A percentile compares a stretch with the other conserved stretches of the same genome.
phyloP scores from a whole-genome alignment of 1,140 invertebrate genomes.

The Paralvinella palmiformis region DNA sequence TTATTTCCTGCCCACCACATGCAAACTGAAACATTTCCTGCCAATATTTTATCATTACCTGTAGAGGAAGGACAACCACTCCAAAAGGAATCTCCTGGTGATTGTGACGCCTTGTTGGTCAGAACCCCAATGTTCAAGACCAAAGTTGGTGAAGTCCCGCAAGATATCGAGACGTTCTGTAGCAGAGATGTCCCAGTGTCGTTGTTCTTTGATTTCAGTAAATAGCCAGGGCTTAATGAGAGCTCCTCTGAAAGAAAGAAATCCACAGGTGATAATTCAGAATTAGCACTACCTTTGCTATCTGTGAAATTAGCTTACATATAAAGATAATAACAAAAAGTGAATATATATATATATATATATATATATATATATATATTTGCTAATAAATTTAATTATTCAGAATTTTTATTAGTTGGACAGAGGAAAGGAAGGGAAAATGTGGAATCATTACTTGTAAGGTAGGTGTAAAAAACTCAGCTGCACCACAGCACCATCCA shows the following conservation, averaged over 20 bases:
- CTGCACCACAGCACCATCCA: too few relatives aligned
- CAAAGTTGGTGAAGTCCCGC: conserved; percentile 84
- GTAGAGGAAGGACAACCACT: conserved; percentile 86
- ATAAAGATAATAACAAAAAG: background rate
- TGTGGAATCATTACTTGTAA: too few relatives aligned
- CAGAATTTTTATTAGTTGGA: background rate
- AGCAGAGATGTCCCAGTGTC: conserved; percentile 86
- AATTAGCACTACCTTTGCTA: background rate
- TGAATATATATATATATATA: too few relatives aligned
- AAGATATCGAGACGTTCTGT: conserved; percentile 86
- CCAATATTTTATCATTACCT: too few relatives aligned
- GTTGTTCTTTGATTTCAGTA: conserved; percentile 92
- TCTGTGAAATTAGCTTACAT: conserved; percentile 19
- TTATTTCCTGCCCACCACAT: too few relatives aligned
- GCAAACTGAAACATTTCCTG: too few relatives aligned
- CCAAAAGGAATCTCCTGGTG: conserved; percentile 84
- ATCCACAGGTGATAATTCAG: background rate
- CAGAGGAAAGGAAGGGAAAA: too few relatives aligned
- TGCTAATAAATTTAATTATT: too few relatives aligned
- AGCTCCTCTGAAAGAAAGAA: conserved; percentile 64
- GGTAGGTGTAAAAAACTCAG: too few relatives aligned
- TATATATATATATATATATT: too few relatives aligned
- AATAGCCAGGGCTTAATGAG: conserved; percentile 99
- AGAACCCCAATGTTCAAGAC: conserved; percentile 96
- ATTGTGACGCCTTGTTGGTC: conserved; percentile 85